Conservation (phyloP, 2,888 invertebrate species). For the Priocnemis perturbator region DNA sequence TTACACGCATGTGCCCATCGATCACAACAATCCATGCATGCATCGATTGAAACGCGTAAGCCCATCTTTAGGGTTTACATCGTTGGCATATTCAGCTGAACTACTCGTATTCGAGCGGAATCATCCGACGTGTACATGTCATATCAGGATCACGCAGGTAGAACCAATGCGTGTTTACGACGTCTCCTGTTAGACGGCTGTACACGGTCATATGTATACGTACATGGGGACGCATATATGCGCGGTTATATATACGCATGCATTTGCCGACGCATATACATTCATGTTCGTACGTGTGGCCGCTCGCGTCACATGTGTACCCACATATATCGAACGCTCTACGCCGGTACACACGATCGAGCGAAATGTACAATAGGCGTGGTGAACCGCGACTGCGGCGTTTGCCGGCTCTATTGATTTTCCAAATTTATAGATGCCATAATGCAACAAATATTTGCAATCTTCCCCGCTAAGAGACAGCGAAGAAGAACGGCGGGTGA, state of each 20-base stretch:
- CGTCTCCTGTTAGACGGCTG: not conserved
- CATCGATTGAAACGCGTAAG: constrained; percentile 2
- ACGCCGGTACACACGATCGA: constrained; percentile 13
- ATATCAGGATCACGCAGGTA: constrained; percentile 14
- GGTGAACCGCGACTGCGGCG: constrained; percentile 31
- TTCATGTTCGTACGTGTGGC: too few species aligned
- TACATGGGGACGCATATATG: not conserved
- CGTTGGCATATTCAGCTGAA: constrained; percentile 21
- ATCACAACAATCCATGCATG: constrained; percentile 10
- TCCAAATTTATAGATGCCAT: constrained; percentile 56
- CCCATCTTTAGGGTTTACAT: constrained; percentile 21
- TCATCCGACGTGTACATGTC: constrained; percentile 6
- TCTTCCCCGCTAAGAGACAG: constrained; percentile 34
- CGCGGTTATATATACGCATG: constrained; percentile 9
- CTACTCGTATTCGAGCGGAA: constrained; percentile 11
- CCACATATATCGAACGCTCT: not conserved
- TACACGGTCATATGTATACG: not conserved
- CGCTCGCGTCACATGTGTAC: too few species aligned
- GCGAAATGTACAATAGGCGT: constrained; percentile 36
- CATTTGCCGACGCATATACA: too few species aligned
- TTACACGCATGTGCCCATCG: not conserved
- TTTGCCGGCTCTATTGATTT: constrained; percentile 55
- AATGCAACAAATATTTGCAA: constrained; percentile 62
- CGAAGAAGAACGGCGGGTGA: not conserved
- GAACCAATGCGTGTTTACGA: constrained; percentile 10